Evolutionary conservation across 2,797 vertebrate species (phyloP), one percentile per base, ranked within the genome.

Genomic region (Heteromormyrus szaboi): DNA sequence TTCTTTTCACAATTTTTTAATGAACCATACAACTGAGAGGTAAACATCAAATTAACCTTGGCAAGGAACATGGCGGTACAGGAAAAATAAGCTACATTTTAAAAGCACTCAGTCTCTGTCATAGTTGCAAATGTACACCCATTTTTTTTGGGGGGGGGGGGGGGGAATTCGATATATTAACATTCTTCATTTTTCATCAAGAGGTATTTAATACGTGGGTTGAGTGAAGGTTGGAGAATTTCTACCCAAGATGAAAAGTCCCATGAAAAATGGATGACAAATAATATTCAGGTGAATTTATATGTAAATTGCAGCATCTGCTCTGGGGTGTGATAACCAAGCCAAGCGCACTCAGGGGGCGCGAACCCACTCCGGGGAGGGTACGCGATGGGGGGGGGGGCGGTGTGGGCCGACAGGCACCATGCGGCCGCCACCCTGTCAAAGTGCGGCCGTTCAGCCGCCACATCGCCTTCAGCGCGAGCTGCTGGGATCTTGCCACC

Each of bases 81-180:
- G 51, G 91, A 93, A 92, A 91, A 83, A 94, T 95, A 97, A 98
- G 98, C 97, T 96, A 97, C 97, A 97, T 97, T 97, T 97, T 96
- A 97, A 95, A 94, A 96, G 95, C 90, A 93, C 93, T 95, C 93
- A 90, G 95, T 95, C 96, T 94, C 93, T 95, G 95, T 94, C 91
- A 92, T 89, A 92, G 93, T 94, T 94, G 95, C 92, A 91, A 91
- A 92, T 92, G 90, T 91, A 91, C 90, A 62, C 93, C 91, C 95
- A 95, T 94, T 92, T 59, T 94, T 94, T 91, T 68, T 86, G 68
- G 44, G 19, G 54, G 48, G 76, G 41, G 12, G 14, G 81, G 76
- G 37, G 92, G 91, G n/a, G 79, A 68, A 53, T 88, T 90, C 95
- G 92, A 96, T 96, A 97, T 96, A 98, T 97, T 97, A 95, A 98